A percentile compares a stretch with the other conserved stretches of the same genome.
Conservation (phyloP, 2,113 vertebrate genomes). For the Sorex araneus region DNA sequence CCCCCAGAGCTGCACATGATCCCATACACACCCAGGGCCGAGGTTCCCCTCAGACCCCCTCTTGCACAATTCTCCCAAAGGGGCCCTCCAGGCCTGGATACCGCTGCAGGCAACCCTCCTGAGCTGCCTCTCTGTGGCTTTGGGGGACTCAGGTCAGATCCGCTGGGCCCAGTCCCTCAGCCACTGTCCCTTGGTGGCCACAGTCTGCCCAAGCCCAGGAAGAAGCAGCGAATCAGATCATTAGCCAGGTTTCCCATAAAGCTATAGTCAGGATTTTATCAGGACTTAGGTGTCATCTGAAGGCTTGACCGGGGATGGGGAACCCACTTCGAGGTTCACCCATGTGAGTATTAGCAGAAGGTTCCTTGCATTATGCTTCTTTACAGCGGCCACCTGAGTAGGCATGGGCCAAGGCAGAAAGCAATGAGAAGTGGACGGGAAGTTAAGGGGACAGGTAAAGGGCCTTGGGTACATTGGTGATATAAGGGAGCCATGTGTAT, state of each 20-base stretch:
- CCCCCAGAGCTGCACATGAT: neutral
- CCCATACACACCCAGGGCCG: neutral
- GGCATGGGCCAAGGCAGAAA: neutral
- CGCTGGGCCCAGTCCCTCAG: neutral
- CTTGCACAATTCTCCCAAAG: neutral
- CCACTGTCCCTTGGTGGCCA: neutral
- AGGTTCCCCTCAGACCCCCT: neutral
- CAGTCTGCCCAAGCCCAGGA: slow-evolving; percentile 53
- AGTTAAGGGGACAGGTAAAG: neutral
- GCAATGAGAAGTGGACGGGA: neutral
- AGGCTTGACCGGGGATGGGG: neutral
- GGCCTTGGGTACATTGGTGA: neutral
- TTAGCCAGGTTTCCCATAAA: neutral
- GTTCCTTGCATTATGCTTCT: neutral
- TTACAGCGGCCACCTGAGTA: neutral
- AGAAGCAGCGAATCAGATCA: neutral
- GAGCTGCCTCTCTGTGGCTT: neutral
- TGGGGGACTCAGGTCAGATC: neutral
- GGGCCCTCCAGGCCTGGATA: neutral
- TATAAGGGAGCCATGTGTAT: neutral
- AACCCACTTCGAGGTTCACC: too few relatives aligned
- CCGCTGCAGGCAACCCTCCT: neutral
- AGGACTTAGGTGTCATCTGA: neutral
- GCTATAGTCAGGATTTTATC: neutral
- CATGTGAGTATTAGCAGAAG: fast-evolving